phyloP scores from a whole-genome alignment of 2,888 invertebrate species.

The Macroteleia sp. region DNA sequence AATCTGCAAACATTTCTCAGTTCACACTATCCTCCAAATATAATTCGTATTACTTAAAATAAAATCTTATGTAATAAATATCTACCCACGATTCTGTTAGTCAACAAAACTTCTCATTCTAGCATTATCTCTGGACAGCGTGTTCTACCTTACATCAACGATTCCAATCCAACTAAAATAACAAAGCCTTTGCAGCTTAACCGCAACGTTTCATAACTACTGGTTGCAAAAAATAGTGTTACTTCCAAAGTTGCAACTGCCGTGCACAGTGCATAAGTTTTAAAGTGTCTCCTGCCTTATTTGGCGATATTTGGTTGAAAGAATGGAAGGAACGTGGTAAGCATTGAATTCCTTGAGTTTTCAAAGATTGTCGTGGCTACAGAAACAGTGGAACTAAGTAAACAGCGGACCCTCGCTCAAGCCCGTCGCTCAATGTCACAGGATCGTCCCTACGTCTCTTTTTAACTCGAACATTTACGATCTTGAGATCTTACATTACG shows the following conservation, averaged over 20 bases:
- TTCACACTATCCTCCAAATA: too few species aligned
- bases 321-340: slow-evolving; percentile 55
- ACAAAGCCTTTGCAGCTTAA: slow-evolving; percentile 11
- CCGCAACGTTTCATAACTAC: slow-evolving; percentile 41
- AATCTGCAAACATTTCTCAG: too few species aligned
- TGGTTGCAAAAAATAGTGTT: slow-evolving; percentile 40
- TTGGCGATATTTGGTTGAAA: slow-evolving; percentile 67
- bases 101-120: too few species aligned
- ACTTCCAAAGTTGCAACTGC: slow-evolving; percentile 49
- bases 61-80: too few species aligned
- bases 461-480: slow-evolving; percentile 68
- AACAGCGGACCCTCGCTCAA: slow-evolving; percentile 70
- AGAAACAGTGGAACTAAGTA: slow-evolving; percentile 68
- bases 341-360: slow-evolving; percentile 61
- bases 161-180: slow-evolving; percentile 8
- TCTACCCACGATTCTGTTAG: too few species aligned
- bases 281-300: slow-evolving; percentile 67
- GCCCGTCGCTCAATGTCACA: slow-evolving; percentile 78
- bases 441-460: slow-evolving; percentile 76
- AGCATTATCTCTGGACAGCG: too few species aligned
- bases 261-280: slow-evolving; percentile 58
- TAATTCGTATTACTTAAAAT: too few species aligned
- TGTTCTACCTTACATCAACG: slow-evolving; percentile 7
- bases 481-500: slow-evolving; percentile 63
- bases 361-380: slow-evolving; percentile 59